Evolutionary conservation across 2,888 invertebrate genomes (phyloP).

Genomic region (Torymus texanus): DNA sequence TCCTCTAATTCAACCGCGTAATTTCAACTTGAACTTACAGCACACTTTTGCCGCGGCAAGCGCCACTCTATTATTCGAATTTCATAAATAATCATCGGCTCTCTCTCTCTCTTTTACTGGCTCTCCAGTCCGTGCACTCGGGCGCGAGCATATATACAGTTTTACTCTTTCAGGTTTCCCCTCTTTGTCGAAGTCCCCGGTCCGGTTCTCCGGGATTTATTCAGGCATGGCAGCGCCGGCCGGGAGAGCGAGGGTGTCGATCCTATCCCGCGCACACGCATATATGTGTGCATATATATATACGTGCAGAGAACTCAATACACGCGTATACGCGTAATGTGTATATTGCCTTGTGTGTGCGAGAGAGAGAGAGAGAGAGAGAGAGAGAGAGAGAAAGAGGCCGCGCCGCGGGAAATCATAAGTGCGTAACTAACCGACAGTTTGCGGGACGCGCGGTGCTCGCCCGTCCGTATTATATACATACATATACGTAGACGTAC

Average conservation of each 20-base stretch:
- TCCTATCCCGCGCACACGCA: not conserved
- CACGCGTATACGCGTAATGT: not conserved
- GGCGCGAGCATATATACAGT: not conserved
- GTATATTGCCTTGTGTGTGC: constrained; percentile 16
- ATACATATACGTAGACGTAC: not conserved
- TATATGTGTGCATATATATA: not conserved
- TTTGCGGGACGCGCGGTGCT: constrained; percentile 26
- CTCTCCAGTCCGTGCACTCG: too few relatives aligned
- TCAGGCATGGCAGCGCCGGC: constrained; percentile 20
- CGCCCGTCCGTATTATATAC: too few relatives aligned
- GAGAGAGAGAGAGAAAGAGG: too few relatives aligned
- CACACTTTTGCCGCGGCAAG: not conserved
- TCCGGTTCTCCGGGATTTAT: constrained; percentile 48
- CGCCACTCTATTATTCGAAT: not conserved
- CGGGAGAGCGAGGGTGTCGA: constrained; percentile 31
- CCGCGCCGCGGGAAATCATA: constrained; percentile 56
- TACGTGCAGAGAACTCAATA: too few relatives aligned
- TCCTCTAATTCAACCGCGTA: too few relatives aligned
- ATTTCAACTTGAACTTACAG: too few relatives aligned
- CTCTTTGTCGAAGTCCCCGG: constrained; percentile 23
- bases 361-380: not conserved
- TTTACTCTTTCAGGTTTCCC: constrained; percentile 31
- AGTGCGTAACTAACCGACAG: constrained; percentile 61
- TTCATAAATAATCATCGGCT: constrained; percentile 42
- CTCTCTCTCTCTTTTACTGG: not conserved